Evolutionary conservation across 2,888 invertebrate genomes (phyloP).

Genomic region (Nomada ferruginata): DNA sequence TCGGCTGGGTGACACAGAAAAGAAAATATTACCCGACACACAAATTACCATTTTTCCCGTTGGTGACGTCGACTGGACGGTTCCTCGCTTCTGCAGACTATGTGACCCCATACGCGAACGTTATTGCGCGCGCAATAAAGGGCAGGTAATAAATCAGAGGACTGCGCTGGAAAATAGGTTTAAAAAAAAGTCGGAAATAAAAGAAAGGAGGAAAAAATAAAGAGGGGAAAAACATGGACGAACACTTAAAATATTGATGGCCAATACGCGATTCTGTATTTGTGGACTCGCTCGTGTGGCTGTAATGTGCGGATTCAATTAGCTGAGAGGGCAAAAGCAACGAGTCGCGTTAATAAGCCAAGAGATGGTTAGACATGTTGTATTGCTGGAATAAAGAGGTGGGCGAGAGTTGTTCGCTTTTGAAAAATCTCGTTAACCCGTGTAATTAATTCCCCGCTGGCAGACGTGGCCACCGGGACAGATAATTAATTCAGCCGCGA

Average conservation of each 20-base stretch:
- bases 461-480: conserved; percentile 32
- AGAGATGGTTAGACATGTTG: conserved; percentile 63
- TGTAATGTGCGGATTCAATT: conserved; percentile 61
- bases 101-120: background rate
- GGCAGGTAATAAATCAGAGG: conserved; percentile 24
- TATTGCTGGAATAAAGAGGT: conserved; percentile 7
- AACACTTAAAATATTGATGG: conserved; percentile 38
- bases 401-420: conserved; percentile 19
- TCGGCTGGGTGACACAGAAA: background rate
- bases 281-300: conserved; percentile 47
- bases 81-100: background rate
- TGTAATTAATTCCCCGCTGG: conserved; percentile 66
- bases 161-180: background rate
- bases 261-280: conserved; percentile 55
- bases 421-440: conserved; percentile 66
- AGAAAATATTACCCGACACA: conserved; percentile 21
- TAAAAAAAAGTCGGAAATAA: background rate
- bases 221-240: background rate
- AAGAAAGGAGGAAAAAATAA: background rate
- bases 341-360: conserved; percentile 62
- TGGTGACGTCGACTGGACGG: background rate
- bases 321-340: conserved; percentile 46
- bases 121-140: conserved; percentile 20
- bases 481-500: conserved; percentile 67
- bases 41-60: background rate